Evolutionary conservation across 2,888 invertebrate genomes (phyloP).

Genomic region (Calameuta filiformis): DNA sequence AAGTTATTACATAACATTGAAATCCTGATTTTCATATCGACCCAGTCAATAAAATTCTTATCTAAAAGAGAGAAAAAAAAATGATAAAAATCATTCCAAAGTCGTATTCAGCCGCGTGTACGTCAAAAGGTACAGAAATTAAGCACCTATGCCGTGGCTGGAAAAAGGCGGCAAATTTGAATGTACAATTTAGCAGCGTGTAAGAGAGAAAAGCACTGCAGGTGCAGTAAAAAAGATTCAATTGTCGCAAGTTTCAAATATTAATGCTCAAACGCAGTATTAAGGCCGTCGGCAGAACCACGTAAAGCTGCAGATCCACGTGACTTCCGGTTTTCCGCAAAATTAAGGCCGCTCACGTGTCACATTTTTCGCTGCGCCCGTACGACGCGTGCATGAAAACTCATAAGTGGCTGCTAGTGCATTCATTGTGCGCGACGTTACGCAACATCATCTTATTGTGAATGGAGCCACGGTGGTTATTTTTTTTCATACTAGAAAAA

Average conservation of each 20-base stretch:
- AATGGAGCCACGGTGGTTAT: background rate
- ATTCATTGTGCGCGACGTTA: background rate
- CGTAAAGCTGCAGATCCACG: background rate
- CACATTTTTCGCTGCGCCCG: background rate
- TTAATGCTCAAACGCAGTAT: background rate
- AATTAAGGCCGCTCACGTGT: background rate
- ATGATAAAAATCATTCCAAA: no score
- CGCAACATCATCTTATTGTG: background rate
- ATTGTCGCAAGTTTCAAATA: background rate
- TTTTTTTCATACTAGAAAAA: background rate
- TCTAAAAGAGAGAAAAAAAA: no score
- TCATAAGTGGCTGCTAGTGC: background rate
- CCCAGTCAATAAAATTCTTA: no score
- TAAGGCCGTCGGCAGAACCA: background rate
- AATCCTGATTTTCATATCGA: no score
- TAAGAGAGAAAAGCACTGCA: no score
- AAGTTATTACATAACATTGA: no score
- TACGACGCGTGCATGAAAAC: background rate
- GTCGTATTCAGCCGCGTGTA: background rate
- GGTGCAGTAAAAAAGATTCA: no score
- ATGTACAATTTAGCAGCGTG: background rate
- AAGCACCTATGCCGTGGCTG: no score
- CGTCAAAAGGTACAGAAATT: no score
- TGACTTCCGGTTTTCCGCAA: background rate
- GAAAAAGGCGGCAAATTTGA: background rate